Evolutionary conservation across 2,113 vertebrate species (phyloP).

Genomic region (Plotosus lineatus): DNA sequence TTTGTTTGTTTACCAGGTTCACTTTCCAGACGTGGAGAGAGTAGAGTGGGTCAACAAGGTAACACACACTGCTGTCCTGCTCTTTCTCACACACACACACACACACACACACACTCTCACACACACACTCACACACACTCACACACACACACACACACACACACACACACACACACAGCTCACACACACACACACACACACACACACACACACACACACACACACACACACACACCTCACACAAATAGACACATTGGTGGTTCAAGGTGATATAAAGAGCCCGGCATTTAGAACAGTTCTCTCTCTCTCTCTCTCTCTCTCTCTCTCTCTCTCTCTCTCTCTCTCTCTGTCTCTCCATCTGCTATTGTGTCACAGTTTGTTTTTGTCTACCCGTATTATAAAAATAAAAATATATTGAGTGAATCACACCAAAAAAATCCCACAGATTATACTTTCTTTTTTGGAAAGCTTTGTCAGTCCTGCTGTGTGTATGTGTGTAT

Average conservation of each 20-base stretch:
- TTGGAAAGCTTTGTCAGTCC: background rate
- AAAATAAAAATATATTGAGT: background rate
- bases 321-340: background rate
- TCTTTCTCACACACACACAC: conserved; percentile 14
- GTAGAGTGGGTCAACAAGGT: conserved; percentile 99
- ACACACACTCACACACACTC: background rate
- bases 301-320: background rate
- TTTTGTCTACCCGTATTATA: background rate
- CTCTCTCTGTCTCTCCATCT: background rate
- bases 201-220: background rate
- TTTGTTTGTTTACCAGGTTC: conserved; percentile 75
- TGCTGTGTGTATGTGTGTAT: background rate
- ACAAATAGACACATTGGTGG: background rate
- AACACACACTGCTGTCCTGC: conserved; percentile 61
- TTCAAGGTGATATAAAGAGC: conserved; percentile 11
- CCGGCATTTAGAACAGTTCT: conserved; percentile 11
- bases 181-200: background rate
- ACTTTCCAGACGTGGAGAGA: conserved; percentile 94
- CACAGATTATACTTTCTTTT: too few species aligned
- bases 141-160: background rate
- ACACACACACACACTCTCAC: conserved; percentile 15
- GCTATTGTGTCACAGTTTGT: background rate
- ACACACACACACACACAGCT: background rate
- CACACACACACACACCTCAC: background rate
- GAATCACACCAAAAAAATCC: too few species aligned